phyloP scores from a whole-genome alignment of 2,113 vertebrate species.

The Trichechus manatus region DNA sequence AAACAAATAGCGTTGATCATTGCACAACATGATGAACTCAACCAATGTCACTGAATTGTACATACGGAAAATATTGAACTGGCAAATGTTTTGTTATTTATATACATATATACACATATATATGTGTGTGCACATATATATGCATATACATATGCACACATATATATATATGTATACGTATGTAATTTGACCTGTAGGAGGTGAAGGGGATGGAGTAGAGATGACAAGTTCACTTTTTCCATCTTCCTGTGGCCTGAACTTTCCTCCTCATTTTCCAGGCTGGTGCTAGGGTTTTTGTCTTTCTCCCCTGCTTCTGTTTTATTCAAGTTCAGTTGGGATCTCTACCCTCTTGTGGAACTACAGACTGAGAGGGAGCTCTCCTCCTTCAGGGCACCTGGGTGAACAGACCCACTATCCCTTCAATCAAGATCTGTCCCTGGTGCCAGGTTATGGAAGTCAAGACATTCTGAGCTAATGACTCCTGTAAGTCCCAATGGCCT shows the following conservation, averaged over 20 bases:
- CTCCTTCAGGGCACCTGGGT: background rate
- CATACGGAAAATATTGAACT: too few relatives aligned
- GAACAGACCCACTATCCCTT: background rate
- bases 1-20: background rate
- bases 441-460: conserved; percentile 32
- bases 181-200: background rate
- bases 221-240: background rate
- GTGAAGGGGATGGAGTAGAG: background rate
- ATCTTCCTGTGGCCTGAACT: background rate
- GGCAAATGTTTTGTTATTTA: too few relatives aligned
- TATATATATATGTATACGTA: too few relatives aligned
- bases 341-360: background rate
- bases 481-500: conserved; percentile 17
- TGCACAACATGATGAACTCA: background rate
- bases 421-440: background rate
- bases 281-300: background rate
- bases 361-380: background rate
- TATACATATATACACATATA: too few relatives aligned
- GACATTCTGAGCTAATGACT: conserved; percentile 64
- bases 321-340: background rate
- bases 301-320: background rate
- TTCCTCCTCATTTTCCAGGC: background rate
- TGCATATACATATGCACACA: too few relatives aligned
- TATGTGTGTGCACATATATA: too few relatives aligned
- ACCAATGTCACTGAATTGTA: background rate